Conservation (phyloP, 2,888 invertebrate species). For the Leptinotarsa haldemani region DNA sequence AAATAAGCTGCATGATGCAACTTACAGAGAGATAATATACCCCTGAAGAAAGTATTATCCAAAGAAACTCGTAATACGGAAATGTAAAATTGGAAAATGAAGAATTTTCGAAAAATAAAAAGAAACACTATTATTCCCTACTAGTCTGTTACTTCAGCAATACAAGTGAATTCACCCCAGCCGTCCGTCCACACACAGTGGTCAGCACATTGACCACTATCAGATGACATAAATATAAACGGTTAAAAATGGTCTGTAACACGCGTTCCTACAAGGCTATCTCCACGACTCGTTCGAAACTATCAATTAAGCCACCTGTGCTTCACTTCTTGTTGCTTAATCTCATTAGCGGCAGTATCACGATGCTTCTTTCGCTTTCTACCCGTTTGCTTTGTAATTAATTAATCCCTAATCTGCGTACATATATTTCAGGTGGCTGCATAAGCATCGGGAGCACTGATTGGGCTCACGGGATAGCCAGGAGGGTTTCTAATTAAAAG, state of each 20-base stretch:
- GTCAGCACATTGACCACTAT: slow-evolving; percentile 42
- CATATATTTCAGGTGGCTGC: slow-evolving; percentile 54
- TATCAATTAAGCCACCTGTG: slow-evolving; percentile 64
- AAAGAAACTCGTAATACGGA: too few relatives aligned
- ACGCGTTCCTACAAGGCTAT: slow-evolving; percentile 63
- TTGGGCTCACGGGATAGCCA: slow-evolving; percentile 45
- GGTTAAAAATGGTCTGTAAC: slow-evolving; percentile 54
- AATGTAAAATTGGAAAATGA: too few relatives aligned
- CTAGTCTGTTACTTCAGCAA: background rate
- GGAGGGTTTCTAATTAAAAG: slow-evolving; percentile 31
- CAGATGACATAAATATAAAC: slow-evolving; percentile 58
- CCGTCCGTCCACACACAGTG: slow-evolving; percentile 16
- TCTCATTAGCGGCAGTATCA: slow-evolving; percentile 66
- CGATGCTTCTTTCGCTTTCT: slow-evolving; percentile 63
- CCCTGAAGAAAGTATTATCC: too few relatives aligned
- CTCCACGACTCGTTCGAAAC: slow-evolving; percentile 59
- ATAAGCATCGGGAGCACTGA: slow-evolving; percentile 46
- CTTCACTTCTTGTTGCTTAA: slow-evolving; percentile 60
- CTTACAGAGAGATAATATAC: too few relatives aligned
- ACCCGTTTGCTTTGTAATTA: slow-evolving; percentile 64
- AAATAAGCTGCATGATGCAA: too few relatives aligned
- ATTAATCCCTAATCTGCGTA: slow-evolving; percentile 64
- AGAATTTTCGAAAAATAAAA: too few relatives aligned
- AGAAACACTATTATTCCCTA: too few relatives aligned
- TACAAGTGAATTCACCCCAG: background rate